Conservation (phyloP, 92 coral and sea anemone species). For the Epizoanthus fatuus region DNA sequence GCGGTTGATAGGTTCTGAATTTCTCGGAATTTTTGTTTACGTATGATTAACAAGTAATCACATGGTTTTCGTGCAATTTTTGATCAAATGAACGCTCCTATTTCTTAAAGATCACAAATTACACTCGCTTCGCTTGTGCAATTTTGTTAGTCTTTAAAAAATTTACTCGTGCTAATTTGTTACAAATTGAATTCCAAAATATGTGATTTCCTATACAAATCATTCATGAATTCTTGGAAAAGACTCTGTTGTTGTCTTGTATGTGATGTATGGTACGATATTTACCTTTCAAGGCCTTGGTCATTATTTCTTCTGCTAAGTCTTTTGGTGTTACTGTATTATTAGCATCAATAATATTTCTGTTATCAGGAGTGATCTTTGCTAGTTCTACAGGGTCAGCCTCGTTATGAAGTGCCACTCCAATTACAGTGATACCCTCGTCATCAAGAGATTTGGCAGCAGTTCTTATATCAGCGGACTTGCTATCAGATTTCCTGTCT, state of each 20-base stretch:
- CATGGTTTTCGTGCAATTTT: no score
- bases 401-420: conserved; percentile 83
- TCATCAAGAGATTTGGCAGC: conserved; percentile 79
- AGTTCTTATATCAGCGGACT: conserved; percentile 37
- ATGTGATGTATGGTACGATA: neutral
- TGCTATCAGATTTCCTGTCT: conserved; percentile 71
- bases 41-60: no score
- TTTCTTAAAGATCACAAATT: no score
- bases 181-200: no score
- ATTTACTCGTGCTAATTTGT: no score
- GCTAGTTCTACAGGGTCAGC: conserved; percentile 80
- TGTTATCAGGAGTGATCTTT: conserved; percentile 74
- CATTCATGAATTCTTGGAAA: no score
- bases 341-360: conserved; percentile 61
- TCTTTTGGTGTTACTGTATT: conserved; percentile 62
- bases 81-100: no score
- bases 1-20: no score
- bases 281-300: conserved; percentile 78
- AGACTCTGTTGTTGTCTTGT: neutral
- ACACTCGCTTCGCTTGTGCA: no score
- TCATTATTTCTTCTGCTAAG: conserved; percentile 63
- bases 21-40: no score
- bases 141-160: no score
- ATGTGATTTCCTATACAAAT: neutral
- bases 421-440: conserved; percentile 82